These are phyloP conservation scores for Leptodactylus fallax DNA, from an alignment of 2,797 vertebrate species.

Conservation along the genomic window DNA sequence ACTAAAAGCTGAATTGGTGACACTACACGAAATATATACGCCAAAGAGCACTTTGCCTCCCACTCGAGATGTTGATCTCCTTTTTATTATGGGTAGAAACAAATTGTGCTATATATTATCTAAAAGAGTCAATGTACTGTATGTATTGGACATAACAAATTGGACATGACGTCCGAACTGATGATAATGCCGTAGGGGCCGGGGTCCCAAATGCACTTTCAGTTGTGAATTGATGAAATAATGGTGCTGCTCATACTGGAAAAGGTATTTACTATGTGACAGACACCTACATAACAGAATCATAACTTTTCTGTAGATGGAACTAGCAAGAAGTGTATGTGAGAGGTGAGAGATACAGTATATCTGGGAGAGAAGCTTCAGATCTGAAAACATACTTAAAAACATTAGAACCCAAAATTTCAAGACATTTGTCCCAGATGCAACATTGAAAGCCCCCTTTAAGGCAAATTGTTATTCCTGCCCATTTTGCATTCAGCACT, in stretches of 20 bases:
- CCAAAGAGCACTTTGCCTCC: neutral
- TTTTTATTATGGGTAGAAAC: neutral
- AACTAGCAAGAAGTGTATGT: too few species aligned
- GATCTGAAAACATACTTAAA: too few species aligned
- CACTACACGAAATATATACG: neutral
- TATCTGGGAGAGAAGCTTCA: too few species aligned
- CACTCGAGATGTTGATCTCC: neutral
- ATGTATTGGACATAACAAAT: neutral
- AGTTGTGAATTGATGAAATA: neutral
- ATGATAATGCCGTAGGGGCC: neutral
- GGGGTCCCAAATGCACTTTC: neutral
- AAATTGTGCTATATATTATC: neutral
- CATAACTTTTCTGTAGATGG: too few species aligned
- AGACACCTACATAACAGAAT: too few species aligned
- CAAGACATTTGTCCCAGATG: too few species aligned
- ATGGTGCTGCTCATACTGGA: neutral
- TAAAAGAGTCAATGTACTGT: neutral
- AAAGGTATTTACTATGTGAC: neutral
- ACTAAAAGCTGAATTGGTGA: conserved; percentile 3
- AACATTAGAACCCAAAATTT: too few species aligned
- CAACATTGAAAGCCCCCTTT: too few species aligned
- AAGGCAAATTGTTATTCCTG: too few species aligned
- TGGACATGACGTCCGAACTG: neutral
- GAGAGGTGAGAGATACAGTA: too few species aligned
- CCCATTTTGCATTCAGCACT: too few species aligned